A percentile compares a stretch with the other conserved stretches of the same genome.
These are phyloP conservation scores for Cinclus mexicanus DNA, from an alignment of 2,113 vertebrate species.

Conservation along the genomic window DNA sequence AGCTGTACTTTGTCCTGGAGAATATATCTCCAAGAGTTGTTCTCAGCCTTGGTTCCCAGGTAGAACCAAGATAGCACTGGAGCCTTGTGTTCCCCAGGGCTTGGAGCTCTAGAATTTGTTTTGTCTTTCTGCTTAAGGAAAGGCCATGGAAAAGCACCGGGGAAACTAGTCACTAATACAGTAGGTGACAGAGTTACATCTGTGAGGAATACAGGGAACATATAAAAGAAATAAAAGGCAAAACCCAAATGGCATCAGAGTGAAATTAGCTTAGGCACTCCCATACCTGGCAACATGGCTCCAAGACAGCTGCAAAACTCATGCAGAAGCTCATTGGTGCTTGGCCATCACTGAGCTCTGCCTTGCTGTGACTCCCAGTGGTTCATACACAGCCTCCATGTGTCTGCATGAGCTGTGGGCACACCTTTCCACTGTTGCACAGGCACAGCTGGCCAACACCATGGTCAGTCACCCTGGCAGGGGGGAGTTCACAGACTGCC, in stretches of 20 bases:
- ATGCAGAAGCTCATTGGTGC: background rate
- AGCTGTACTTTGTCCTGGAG: background rate
- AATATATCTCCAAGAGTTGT: background rate
- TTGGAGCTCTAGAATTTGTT: background rate
- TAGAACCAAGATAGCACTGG: background rate
- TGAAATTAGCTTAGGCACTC: background rate
- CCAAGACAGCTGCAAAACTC: background rate
- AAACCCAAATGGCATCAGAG: rapidly evolving
- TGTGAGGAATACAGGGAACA: background rate
- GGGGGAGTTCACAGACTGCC: rapidly evolving
- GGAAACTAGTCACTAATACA: background rate
- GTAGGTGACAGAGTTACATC: background rate
- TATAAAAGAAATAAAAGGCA: background rate
- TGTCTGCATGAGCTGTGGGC: background rate
- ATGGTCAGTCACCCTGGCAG: background rate
- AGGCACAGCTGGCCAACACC: background rate
- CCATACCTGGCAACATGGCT: background rate
- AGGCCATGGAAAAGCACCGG: background rate
- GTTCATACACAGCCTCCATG: rapidly evolving
- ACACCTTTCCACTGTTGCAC: background rate
- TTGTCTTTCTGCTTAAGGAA: background rate
- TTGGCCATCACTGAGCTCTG: background rate
- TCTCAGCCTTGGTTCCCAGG: background rate
- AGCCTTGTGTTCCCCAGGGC: background rate
- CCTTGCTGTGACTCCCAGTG: background rate